phyloP scores from a whole-genome alignment of 2,797 vertebrate species.

The Fratercula arctica region DNA sequence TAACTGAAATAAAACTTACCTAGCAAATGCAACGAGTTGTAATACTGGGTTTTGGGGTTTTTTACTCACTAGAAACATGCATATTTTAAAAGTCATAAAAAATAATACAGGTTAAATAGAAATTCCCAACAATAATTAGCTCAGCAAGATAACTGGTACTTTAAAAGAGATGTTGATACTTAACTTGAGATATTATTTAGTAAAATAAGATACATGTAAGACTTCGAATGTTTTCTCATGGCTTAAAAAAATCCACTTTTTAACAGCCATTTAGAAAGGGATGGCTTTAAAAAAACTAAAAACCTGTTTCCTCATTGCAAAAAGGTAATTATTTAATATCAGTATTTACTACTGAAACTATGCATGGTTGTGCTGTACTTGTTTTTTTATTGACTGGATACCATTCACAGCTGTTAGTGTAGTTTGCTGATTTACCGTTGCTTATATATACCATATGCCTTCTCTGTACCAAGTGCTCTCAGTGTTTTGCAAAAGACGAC shows the following conservation, averaged over 20 bases:
- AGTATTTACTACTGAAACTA: not conserved
- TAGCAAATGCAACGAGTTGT: not conserved
- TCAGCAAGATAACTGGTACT: not conserved
- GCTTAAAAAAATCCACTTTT: not conserved
- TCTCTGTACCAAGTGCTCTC: not conserved
- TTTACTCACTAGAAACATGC: not conserved
- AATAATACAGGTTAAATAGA: not conserved
- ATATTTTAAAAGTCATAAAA: not conserved
- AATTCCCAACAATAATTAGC: not conserved
- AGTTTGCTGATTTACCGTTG: not conserved
- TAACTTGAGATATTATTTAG: not conserved
- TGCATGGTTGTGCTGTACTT: not conserved
- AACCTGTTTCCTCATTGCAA: not conserved
- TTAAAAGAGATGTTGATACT: not conserved
- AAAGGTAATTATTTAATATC: not conserved
- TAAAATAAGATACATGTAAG: not conserved
- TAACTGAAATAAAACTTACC: conserved; percentile 11
- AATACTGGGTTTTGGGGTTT: not conserved
- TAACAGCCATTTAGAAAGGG: not conserved
- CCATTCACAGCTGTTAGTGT: not conserved
- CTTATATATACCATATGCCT: not conserved
- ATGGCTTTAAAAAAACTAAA: not conserved
- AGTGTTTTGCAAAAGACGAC: not conserved
- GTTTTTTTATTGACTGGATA: not conserved
- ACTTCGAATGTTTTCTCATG: not conserved